A percentile compares a stretch with the other conserved stretches of the same genome.
phyloP scores from a whole-genome alignment of 2,888 invertebrate genomes.

The Brachyptera risi region DNA sequence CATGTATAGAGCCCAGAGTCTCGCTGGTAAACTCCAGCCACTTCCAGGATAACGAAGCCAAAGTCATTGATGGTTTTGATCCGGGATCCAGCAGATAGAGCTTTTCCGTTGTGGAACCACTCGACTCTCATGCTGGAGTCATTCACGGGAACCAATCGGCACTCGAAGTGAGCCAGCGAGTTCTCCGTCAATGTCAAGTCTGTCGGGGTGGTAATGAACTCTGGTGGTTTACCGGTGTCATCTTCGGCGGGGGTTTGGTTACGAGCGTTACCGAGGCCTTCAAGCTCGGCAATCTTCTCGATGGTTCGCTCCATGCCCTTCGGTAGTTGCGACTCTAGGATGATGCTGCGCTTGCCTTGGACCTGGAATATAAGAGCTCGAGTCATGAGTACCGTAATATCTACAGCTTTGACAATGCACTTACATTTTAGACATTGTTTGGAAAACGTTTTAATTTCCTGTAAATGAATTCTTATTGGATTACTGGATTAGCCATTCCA shows the following conservation, averaged over 20 bases:
- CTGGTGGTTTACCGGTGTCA: conserved; percentile 82
- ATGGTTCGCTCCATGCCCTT: conserved; percentile 93
- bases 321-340: conserved; percentile 85
- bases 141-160: conserved; percentile 80
- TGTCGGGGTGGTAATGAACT: conserved; percentile 81
- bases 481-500: no score
- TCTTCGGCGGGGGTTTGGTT: conserved; percentile 68
- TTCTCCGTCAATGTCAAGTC: conserved; percentile 83
- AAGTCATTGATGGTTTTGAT: conserved; percentile 96
- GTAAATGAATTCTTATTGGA: no score
- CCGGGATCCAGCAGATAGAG: conserved; percentile 83
- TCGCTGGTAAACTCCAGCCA: conserved; percentile 88
- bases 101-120: conserved; percentile 97
- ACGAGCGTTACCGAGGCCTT: conserved; percentile 72
- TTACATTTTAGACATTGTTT: no score
- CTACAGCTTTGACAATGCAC: no score
- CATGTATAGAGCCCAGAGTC: conserved; percentile 91
- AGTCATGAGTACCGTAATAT: no score
- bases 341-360: conserved; percentile 73
- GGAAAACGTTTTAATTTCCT: no score
- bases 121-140: conserved; percentile 93
- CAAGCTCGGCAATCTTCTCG: conserved; percentile 86
- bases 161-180: conserved; percentile 88
- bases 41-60: conserved; percentile 94
- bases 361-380: no score